Evolutionary conservation across 2,113 vertebrate species (phyloP).

Genomic region (Alethe diademata): DNA sequence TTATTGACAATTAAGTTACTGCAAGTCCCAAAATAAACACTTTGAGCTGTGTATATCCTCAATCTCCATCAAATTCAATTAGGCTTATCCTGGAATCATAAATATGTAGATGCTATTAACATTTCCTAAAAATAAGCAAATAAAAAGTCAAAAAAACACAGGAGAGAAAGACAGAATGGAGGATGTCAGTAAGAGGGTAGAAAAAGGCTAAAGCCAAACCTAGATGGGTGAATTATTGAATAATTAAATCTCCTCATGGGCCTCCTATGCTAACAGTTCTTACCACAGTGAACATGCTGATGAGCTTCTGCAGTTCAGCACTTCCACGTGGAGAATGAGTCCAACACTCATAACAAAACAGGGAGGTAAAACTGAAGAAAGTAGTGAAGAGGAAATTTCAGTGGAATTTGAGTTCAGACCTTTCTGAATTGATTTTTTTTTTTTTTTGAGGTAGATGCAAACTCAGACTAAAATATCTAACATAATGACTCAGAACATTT

Average conservation of each 20-base stretch:
- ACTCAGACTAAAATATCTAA: background rate
- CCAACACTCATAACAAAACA: background rate
- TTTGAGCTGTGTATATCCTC: background rate
- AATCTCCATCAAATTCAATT: background rate
- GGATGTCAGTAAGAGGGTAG: background rate
- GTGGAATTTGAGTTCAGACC: background rate
- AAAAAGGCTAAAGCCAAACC: background rate
- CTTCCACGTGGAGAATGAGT: background rate
- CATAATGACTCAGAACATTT: background rate
- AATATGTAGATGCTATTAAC: background rate
- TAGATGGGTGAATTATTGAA: background rate
- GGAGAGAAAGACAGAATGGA: background rate
- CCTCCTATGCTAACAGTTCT: background rate
- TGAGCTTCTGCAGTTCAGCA: background rate
- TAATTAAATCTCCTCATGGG: background rate
- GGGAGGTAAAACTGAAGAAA: background rate
- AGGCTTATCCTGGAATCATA: background rate
- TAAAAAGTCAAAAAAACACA: background rate
- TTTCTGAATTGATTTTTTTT: background rate
- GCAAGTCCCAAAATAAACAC: slow-evolving; percentile 4
- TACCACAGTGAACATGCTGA: background rate
- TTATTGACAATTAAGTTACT: slow-evolving; percentile 42
- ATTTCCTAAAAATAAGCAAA: background rate
- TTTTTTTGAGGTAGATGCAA: background rate
- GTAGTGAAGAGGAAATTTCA: background rate